Conservation (phyloP, 2,113 vertebrate species). For the Falco punctatus region DNA sequence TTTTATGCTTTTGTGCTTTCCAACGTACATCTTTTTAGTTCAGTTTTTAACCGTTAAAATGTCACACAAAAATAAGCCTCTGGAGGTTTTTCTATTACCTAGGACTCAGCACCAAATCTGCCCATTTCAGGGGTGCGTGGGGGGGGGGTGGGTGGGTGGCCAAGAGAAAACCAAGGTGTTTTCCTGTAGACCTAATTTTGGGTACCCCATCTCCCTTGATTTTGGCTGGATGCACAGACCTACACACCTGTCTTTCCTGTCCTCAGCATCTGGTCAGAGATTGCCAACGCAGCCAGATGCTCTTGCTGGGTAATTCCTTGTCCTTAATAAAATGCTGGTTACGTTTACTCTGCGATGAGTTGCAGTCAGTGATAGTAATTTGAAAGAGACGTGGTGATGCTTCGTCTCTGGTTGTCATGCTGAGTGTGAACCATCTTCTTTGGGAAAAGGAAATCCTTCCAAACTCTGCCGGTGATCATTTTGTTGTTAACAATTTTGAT, state of each 20-base stretch:
- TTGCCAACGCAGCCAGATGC: too few relatives aligned
- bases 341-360: background rate
- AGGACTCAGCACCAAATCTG: too few relatives aligned
- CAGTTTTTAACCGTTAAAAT: background rate
- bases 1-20: background rate
- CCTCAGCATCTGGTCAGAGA: background rate
- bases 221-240: background rate
- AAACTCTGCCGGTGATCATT: background rate
- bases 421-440: background rate
- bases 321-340: background rate
- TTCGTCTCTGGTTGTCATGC: fast-evolving
- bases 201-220: background rate
- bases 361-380: background rate
- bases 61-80: background rate
- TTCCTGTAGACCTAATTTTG: background rate
- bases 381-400: fast-evolving
- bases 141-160: too few relatives aligned
- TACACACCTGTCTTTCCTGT: background rate
- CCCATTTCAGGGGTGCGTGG: too few relatives aligned
- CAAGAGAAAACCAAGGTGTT: background rate
- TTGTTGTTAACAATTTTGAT: background rate
- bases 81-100: background rate
- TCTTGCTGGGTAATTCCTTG: background rate
- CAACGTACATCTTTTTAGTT: background rate
- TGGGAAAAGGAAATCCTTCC: background rate